Evolutionary conservation across 2,888 invertebrate genomes (phyloP).

Genomic region (Caradrina clavipalpis): DNA sequence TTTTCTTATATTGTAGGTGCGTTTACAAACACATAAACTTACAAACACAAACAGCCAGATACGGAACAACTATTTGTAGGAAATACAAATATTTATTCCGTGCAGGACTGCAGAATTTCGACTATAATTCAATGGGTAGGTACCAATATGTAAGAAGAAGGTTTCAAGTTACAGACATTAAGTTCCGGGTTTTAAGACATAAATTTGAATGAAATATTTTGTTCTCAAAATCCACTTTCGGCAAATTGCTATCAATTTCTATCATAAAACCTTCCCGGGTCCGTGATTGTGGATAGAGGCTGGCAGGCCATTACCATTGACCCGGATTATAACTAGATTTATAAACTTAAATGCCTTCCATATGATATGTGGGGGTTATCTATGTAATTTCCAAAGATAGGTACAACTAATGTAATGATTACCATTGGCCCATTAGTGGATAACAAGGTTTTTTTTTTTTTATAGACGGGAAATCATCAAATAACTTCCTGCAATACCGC

Average conservation of each 20-base stretch:
- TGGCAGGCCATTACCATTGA: slow-evolving; percentile 50
- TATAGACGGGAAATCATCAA: too few relatives aligned
- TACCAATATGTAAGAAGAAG: neutral
- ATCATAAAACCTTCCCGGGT: slow-evolving; percentile 47
- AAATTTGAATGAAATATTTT: slow-evolving; percentile 39
- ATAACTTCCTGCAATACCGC: too few relatives aligned
- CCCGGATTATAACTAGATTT: slow-evolving; percentile 62
- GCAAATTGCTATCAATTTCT: slow-evolving; percentile 54
- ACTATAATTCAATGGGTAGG: too few relatives aligned
- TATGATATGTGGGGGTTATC: slow-evolving; percentile 29
- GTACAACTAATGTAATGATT: slow-evolving; percentile 3
- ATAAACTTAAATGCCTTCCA: slow-evolving; percentile 59
- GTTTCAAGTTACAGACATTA: slow-evolving; percentile 3
- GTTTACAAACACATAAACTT: too few relatives aligned
- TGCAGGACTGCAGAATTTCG: too few relatives aligned
- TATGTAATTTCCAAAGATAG: slow-evolving; percentile 14
- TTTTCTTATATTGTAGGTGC: too few relatives aligned
- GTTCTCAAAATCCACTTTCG: slow-evolving; percentile 45
- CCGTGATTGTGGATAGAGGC: slow-evolving; percentile 54
- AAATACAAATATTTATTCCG: too few relatives aligned
- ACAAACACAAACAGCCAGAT: too few relatives aligned
- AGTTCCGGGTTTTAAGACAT: slow-evolving; percentile 1
- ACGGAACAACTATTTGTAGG: too few relatives aligned
- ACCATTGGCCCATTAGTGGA: neutral
- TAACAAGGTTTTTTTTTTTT: neutral